Conservation (phyloP, 2,888 invertebrate genomes). For the Therioaphis trifolii region DNA sequence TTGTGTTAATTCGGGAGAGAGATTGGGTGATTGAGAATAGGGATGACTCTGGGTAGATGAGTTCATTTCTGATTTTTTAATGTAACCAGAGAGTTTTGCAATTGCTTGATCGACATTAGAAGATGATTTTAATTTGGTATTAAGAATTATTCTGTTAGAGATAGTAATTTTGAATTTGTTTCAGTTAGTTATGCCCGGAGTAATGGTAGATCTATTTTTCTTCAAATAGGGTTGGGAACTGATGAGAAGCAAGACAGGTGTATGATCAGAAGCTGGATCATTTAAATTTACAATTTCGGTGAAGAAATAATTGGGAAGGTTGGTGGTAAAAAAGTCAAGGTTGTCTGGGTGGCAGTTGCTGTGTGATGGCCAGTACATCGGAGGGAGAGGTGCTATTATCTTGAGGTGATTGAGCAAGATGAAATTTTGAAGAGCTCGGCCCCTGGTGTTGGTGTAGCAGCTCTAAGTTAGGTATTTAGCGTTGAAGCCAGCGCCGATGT, state of each 20-base stretch:
- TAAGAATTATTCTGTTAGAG: too few relatives aligned
- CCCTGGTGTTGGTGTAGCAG: conserved; percentile 14
- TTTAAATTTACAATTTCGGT: not conserved
- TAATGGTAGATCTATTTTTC: too few relatives aligned
- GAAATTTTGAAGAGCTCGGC: conserved; percentile 9
- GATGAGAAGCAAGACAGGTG: not conserved
- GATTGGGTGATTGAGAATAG: not conserved
- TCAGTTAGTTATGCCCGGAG: too few relatives aligned
- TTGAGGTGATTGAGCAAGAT: conserved; percentile 18
- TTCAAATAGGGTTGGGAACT: not conserved
- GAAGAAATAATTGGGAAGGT: not conserved
- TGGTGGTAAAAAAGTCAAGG: conserved; percentile 17
- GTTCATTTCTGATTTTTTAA: not conserved
- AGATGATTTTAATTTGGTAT: too few relatives aligned
- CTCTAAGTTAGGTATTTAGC: conserved; percentile 22
- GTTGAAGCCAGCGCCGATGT: not conserved
- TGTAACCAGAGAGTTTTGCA: not conserved
- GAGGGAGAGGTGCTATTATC: not conserved
- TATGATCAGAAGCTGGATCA: conserved; percentile 16
- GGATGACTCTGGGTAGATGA: not conserved
- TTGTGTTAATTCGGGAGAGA: conserved; percentile 12
- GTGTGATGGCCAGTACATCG: not conserved
- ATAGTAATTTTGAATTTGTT: too few relatives aligned
- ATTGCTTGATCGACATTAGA: not conserved
- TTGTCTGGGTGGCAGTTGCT: not conserved